Conservation (phyloP, 2,888 invertebrate genomes). For the Meiosimyza platycephala region DNA sequence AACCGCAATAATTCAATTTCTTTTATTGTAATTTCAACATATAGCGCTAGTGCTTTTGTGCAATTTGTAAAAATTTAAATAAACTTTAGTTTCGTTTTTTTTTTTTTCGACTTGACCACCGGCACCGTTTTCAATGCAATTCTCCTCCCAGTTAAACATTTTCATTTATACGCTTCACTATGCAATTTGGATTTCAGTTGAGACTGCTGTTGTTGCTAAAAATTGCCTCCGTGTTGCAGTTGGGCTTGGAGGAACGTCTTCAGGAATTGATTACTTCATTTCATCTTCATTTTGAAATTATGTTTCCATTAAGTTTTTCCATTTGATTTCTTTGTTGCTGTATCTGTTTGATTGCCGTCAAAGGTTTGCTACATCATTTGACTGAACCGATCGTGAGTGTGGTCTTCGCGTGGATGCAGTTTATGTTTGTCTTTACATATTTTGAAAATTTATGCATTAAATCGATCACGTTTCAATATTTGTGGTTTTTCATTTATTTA, state of each 20-base stretch:
- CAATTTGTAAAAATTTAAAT: conserved; percentile 25
- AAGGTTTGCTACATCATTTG: neutral
- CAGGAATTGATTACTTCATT: conserved; percentile 37
- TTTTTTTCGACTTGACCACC: conserved; percentile 2
- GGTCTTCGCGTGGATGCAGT: neutral
- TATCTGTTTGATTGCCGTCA: neutral
- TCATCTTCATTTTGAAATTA: conserved; percentile 29
- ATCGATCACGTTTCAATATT: conserved; percentile 52
- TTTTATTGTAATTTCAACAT: conserved; percentile 7
- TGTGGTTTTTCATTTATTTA: conserved; percentile 43
- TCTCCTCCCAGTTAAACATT: conserved; percentile 22
- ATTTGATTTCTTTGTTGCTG: conserved; percentile 25
- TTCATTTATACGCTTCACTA: conserved; percentile 26
- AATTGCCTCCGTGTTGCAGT: conserved; percentile 21
- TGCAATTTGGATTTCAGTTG: conserved; percentile 22
- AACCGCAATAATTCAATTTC: conserved; percentile 32
- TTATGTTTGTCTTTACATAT: neutral
- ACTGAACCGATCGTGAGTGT: conserved; percentile 17
- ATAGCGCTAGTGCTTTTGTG: conserved; percentile 2
- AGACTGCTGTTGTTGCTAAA: neutral
- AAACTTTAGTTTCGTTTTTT: neutral
- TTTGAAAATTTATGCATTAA: conserved; percentile 36
- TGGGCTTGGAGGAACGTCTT: neutral
- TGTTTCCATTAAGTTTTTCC: conserved; percentile 35
- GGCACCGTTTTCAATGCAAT: neutral